Evolutionary conservation across 1,140 invertebrate species (phyloP), one percentile per base, ranked within the genome.

Genomic region (Acromyrmex echinatior): DNA sequence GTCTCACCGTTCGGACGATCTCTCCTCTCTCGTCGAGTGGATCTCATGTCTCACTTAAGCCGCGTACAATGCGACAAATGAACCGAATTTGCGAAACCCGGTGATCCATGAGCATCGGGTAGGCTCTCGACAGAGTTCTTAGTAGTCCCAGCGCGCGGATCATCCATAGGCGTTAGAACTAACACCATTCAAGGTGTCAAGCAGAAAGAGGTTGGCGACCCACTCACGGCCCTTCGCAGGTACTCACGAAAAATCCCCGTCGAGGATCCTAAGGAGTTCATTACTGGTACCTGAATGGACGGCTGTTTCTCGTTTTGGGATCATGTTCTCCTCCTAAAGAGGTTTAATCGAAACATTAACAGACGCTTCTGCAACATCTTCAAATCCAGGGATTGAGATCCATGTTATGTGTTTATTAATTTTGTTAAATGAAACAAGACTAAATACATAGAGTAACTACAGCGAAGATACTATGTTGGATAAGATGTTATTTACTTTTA

Each of bases 1-100:
- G 86, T 87, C 87, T 91, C 77, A 73, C 49, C 62, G n/a, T 79
- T 63, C 73, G 53, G 39, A 62, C 73, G 63, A 87, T 90, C 87
- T 76, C 70, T 84, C 65, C 84, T 88, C 66, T 74, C 66, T 85
- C 89, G 87, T 84, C 88, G 87, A 94, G 93, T 92, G 93, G 91
- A 88, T 93, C 94, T 94, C 92, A 90, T 93, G 92, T 94, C 92
- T 93, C 86, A 87, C 78, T 91, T 94, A 94, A 95, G 94, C 94
- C 92, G 87, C 84, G 89, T 89, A 95, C 95, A 95, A 95, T 95
- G 94, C 92, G 88, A 78, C 95, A 95, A 95, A 95, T 95, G 95
- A 95, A 95, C 94, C 95, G 94, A 95, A 95, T 95, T 95, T 95
- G 95, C 95, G 93, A 95, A 94, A 95, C 91, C 92, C 93, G 77